Base-by-base conservation (phyloP, 1,140 invertebrate genomes). In the Calycopis cecrops region DNA sequence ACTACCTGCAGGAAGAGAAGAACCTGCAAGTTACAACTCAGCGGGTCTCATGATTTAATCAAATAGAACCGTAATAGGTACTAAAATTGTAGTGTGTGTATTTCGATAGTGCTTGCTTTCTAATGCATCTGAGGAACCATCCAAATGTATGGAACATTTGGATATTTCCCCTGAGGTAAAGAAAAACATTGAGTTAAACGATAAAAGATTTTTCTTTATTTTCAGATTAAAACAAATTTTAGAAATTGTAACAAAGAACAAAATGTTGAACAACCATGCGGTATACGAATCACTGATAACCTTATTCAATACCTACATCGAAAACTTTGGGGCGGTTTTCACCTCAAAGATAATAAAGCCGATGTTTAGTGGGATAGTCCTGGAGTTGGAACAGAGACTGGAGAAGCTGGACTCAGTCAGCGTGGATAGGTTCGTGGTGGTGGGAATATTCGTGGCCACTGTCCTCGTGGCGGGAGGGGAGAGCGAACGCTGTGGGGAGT, bases 391-490 rank as follows among this genome's bases (percentile, higher is more conserved):
- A 60, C 75, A 79, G 44, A 85, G 76, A 67, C 72, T 88, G 64
- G 83, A 87, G 44, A 87, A 86, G 50, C 55, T 87, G 6, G 79
- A 88, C 28, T 57, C 71, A 14, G 62, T 87, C 4, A 79, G 76
- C 62, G 69, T 71, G 34, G 77, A 85, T 28, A 75, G 73, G 60
- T 70, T 74, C 16, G 70, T 83, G 34, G 62, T 82, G 49, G 84
- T 88, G 49, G 85, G 87, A 4, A 65, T 88, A 21, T 88, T 88
- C 63, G 65, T 86, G n/a, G 76, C 72, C 2, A 74, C 82, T 1
- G 57, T 88, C 34, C 69, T 85, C 35, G 57, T 76, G 18, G 60
- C 64, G 0, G 35, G 70, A 4, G 75, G 78, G n/a, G 67, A 81
- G 28, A 60, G 59, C 1, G 52, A 59, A 9, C 69, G 81, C 53